These are phyloP conservation scores for Acipenser oxyrinchus DNA, from an alignment of 2,797 vertebrate genomes.

Conservation along the genomic window DNA sequence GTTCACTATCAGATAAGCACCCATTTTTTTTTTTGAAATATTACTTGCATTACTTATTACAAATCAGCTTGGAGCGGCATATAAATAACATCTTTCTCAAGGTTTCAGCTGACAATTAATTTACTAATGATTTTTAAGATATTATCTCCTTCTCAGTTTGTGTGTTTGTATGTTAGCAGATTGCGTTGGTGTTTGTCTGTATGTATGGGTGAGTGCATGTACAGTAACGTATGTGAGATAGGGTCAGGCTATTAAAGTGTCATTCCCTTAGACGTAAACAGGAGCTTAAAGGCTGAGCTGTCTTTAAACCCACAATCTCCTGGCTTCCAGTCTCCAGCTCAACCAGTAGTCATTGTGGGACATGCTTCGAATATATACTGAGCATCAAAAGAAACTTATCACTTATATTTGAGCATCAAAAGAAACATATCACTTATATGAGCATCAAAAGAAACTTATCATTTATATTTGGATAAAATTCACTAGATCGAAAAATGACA, in stretches of 20 bases:
- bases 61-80: neutral
- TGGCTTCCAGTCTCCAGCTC: neutral
- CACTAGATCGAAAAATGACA: no score
- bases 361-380: no score
- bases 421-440: no score
- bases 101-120: neutral
- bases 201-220: no score
- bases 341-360: neutral
- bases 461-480: no score
- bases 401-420: no score
- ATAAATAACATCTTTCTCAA: neutral
- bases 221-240: no score
- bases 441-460: no score
- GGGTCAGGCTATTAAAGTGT: no score
- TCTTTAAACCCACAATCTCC: neutral
- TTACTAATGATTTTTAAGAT: neutral
- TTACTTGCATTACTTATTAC: neutral
- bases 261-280: neutral
- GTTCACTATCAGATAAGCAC: neutral
- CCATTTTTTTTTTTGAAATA: neutral
- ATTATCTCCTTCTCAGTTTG: no score
- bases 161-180: neutral
- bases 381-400: no score
- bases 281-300: neutral
- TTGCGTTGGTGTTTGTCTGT: neutral